Evolutionary conservation across 1,140 invertebrate genomes (phyloP), one percentile per base, ranked within the genome.

Genomic region (Lepidurus apus): DNA sequence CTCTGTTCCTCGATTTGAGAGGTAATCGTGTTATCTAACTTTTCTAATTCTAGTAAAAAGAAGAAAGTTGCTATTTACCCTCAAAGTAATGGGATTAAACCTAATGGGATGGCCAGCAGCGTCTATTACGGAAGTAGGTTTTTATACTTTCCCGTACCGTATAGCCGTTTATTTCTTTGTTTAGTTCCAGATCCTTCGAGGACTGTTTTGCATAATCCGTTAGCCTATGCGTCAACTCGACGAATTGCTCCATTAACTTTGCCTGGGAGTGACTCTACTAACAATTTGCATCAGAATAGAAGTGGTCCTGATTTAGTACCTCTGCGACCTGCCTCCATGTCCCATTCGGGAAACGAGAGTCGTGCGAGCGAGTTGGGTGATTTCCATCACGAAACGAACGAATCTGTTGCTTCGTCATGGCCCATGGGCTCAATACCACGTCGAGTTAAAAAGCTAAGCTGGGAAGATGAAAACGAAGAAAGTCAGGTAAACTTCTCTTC

Each of bases 371-470:
- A 65, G 34, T 34, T 34, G 34, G 34, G 34, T 21, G 53, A 65
- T 9, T 9, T 65, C 7, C 53, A 17, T 65, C 9, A 65, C 6
- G 53, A 13, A 13, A 65, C 21, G 3, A 65, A 65, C 13, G 53
- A 13, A 65, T 65, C 53, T 65, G n/a, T 65, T 17, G 53, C 53
- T 7, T 65, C 80, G 34, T 78, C 81, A 11, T 89, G 90, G 89
- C 86, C 88, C 3, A 83, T 84, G 5, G 86, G 85, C 3, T 89
- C 89, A 10, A 88, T 89, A 34, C 89, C 90, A 0, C 86, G 88
- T 75, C 86, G 90, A 78, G 89, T 92, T 0, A 92, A 92, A 82
- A 92, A 92, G 82, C 84, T 92, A 17, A 91, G 90, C 74, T 92
- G 91, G 91, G 90, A 91, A 81, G 91, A 92, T 82, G 90, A 92